Percentiles rank a stretch among this genome's conserved stretches.
Evolutionary conservation across 2,888 invertebrate genomes (phyloP).

Genomic region (Aleiodes testaceus): DNA sequence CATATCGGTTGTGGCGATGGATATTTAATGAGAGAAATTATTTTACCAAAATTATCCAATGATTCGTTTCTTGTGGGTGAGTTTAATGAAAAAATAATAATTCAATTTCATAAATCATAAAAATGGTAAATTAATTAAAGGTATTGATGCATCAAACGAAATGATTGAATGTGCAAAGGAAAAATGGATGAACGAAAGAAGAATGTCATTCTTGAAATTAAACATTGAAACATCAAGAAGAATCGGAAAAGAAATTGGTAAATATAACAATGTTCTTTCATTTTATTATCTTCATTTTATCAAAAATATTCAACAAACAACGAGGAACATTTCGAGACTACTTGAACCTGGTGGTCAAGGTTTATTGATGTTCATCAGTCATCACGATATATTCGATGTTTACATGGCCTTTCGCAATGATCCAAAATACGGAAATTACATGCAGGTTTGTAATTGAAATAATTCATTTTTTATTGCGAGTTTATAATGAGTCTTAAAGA

Average conservation of each 20-base stretch:
- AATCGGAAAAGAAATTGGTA: constrained; percentile 73
- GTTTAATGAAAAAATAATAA: constrained; percentile 27
- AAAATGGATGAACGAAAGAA: constrained; percentile 75
- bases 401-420: constrained; percentile 77
- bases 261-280: constrained; percentile 82
- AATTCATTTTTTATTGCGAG: not conserved
- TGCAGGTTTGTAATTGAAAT: constrained; percentile 71
- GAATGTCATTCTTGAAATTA: constrained; percentile 71
- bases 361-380: constrained; percentile 80
- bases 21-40: constrained; percentile 78
- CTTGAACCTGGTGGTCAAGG: constrained; percentile 81
- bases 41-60: constrained; percentile 78
- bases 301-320: constrained; percentile 80
- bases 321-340: constrained; percentile 79
- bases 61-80: constrained; percentile 72
- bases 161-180: constrained; percentile 82
- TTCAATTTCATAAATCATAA: too few relatives aligned
- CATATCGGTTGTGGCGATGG: constrained; percentile 87
- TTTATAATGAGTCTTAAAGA: not conserved
- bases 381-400: constrained; percentile 81
- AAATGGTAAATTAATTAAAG: constrained; percentile 67
- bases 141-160: constrained; percentile 81
- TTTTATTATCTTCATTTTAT: constrained; percentile 89
- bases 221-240: constrained; percentile 77
- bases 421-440: constrained; percentile 78